These are phyloP conservation scores for Myotis daubentonii DNA, from an alignment of 2,797 vertebrate genomes.

Conservation along the genomic window DNA sequence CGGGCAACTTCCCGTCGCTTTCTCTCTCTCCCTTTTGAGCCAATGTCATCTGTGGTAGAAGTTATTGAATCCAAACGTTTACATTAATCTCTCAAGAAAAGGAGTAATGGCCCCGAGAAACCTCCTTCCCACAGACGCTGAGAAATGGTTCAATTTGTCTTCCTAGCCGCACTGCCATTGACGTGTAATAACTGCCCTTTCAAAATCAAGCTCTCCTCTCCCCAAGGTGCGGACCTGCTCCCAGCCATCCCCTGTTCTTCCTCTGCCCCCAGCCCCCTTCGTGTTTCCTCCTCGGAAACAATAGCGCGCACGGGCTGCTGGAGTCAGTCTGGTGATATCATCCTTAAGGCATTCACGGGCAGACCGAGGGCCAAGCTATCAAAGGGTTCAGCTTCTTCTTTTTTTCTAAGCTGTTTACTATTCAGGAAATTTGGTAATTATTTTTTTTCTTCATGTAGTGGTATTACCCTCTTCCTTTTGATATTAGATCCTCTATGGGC, in stretches of 20 bases:
- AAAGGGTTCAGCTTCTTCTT: constrained; percentile 53
- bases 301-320: constrained; percentile 6
- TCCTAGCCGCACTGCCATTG: background rate
- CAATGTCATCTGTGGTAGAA: constrained; percentile 40
- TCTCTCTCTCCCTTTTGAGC: background rate
- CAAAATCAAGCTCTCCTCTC: background rate
- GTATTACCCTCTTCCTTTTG: constrained; percentile 78
- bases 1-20: background rate
- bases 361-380: background rate
- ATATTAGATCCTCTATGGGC: constrained; percentile 76
- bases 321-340: constrained; percentile 48
- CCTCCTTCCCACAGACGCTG: background rate
- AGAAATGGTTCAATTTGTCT: constrained; percentile 45
- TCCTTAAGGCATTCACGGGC: background rate
- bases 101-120: background rate
- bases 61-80: constrained; percentile 54
- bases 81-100: constrained; percentile 28
- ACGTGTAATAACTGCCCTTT: background rate
- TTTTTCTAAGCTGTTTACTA: constrained; percentile 69
- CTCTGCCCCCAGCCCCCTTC: background rate
- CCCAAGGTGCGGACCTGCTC: background rate
- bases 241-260: background rate
- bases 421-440: constrained; percentile 81
- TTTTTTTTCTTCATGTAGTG: constrained; percentile 60
- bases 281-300: constrained; percentile 57